These are phyloP conservation scores for Neoarius graeffei DNA, from an alignment of 2,113 vertebrate species.

Conservation along the genomic window DNA sequence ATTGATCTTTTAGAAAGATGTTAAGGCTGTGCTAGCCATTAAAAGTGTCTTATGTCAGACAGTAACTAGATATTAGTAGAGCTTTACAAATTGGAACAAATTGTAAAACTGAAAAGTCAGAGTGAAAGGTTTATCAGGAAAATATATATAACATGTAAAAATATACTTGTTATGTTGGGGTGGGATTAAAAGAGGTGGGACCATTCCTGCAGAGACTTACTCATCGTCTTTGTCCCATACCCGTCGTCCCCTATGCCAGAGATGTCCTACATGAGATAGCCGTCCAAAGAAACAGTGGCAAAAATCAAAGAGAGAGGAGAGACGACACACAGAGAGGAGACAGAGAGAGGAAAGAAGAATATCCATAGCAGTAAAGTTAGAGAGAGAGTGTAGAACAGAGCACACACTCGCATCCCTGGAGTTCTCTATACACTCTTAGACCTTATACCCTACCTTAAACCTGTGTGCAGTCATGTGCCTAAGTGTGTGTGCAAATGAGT, in stretches of 20 bases:
- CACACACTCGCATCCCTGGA: slow-evolving; percentile 62
- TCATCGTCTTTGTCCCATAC: slow-evolving; percentile 99
- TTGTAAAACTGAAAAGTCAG: not conserved
- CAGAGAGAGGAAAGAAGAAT: slow-evolving; percentile 68
- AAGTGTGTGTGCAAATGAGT: slow-evolving; percentile 69
- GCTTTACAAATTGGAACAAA: not conserved
- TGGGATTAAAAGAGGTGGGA: slow-evolving; percentile 61
- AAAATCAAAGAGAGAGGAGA: slow-evolving; percentile 81
- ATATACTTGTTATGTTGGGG: slow-evolving; percentile 27
- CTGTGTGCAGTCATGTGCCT: slow-evolving; percentile 74
- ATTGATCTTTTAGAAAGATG: not conserved
- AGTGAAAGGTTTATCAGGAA: slow-evolving; percentile 9
- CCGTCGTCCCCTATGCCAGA: slow-evolving; percentile 98
- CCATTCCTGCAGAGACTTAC: slow-evolving; percentile 94
- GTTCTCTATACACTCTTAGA: slow-evolving; percentile 75
- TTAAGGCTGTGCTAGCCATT: not conserved
- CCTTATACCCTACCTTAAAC: slow-evolving; percentile 61
- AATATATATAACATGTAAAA: slow-evolving; percentile 19
- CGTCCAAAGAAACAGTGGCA: slow-evolving; percentile 87
- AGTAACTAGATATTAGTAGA: not conserved
- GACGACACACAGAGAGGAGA: slow-evolving; percentile 84
- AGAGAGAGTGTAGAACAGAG: slow-evolving; percentile 40
- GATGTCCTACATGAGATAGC: slow-evolving; percentile 88
- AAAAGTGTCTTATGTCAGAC: not conserved
- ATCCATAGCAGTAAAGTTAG: slow-evolving; percentile 44